Base-by-base conservation (phyloP, 2,888 invertebrate genomes). In the Caenorhabditis panamensis region DNA sequence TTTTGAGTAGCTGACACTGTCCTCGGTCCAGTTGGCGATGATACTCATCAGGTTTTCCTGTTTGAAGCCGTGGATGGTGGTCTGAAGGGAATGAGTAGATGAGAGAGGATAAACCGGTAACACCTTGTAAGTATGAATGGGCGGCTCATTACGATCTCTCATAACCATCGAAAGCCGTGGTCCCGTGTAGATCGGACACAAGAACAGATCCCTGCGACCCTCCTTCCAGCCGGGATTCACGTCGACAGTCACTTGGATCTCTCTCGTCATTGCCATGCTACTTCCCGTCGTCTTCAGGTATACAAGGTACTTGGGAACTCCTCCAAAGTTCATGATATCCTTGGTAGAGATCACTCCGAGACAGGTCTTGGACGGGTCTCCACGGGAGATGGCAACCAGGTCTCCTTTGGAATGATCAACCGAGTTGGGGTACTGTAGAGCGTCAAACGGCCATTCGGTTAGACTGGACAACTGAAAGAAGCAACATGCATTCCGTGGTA, bases 391-490 rank as follows among this genome's bases (percentile, higher is more conserved):
- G 31, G 68, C 81, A 5, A 81, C 77, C 11, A 68, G 16, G 24
- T 81, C 77, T 6, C 77, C 77, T 18, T 59, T 64, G 6, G 51
- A 18, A 24, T 75, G 73, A 8, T 67, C 63, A 13, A 81, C 67
- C 8, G 8, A 56, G 20, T 26, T 9, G 18, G 76, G 53, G 44
- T 28, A 9, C 49, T 72, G 59, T 18, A 81, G 49, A 8, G 72
- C 56, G 9, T 77, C 81, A 16, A 77, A 51, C 9, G 81, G 76
- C 81, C 81, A 81, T 31, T 81, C 81, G 28, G 77, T 77, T 2
- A 31, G 24, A 8, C 24, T 47, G 41, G 76, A 71, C 8, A 56
- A 20, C 68, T 72, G 41, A 31, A 66, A 71, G n/a, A n/a, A n/a
- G n/a, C n/a, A n/a, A n/a, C n/a, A n/a, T n/a, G n/a, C n/a, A n/a